These are phyloP conservation scores for Anser cygnoides DNA, from an alignment of 2,113 vertebrate species.

Conservation along the genomic window DNA sequence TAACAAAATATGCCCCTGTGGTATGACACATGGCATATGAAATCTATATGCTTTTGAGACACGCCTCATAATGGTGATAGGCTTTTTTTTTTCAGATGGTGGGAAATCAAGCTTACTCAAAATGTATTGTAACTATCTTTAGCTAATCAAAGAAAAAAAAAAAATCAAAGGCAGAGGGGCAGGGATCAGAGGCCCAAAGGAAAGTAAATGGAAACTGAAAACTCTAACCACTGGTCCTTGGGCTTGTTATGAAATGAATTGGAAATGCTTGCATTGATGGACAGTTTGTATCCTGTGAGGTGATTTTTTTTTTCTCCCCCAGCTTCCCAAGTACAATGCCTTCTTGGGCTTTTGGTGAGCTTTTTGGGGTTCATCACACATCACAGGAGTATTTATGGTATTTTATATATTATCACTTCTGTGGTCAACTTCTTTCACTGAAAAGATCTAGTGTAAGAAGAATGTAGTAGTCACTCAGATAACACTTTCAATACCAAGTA, in stretches of 20 bases:
- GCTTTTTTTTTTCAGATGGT: background rate
- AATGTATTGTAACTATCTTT: background rate
- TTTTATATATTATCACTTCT: background rate
- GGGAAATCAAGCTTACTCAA: background rate
- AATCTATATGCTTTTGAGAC: background rate
- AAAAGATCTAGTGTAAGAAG: background rate
- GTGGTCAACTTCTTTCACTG: background rate
- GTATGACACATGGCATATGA: background rate
- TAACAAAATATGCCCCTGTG: slow-evolving; percentile 27
- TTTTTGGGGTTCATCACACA: background rate
- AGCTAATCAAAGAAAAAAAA: background rate
- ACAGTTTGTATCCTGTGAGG: background rate
- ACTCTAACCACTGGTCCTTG: background rate
- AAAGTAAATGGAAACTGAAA: background rate
- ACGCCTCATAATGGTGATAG: background rate
- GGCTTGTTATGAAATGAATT: background rate
- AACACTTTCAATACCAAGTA: background rate
- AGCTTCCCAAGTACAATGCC: background rate
- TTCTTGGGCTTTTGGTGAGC: background rate
- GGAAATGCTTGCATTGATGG: background rate
- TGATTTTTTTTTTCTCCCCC: background rate
- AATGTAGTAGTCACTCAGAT: background rate
- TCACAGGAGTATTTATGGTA: background rate
- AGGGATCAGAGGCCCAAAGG: background rate
- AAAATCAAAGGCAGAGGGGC: background rate